These are phyloP conservation scores for Diachrysia chrysitis DNA, from an alignment of 2,888 invertebrate species.

Conservation along the genomic window DNA sequence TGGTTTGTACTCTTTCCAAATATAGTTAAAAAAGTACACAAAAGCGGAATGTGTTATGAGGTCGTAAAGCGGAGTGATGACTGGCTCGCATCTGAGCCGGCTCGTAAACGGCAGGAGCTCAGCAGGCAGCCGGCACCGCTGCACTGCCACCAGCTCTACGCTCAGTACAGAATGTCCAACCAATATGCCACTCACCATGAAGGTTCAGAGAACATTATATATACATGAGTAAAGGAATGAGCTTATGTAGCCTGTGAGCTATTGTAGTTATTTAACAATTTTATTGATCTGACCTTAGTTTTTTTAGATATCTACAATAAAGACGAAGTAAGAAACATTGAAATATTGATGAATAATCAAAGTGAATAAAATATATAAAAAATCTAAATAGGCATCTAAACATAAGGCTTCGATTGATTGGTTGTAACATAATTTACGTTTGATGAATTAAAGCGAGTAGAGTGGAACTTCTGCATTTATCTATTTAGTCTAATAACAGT, in stretches of 20 bases:
- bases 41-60: constrained; percentile 33
- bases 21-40: constrained; percentile 29
- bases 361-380: too few relatives aligned
- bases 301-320: too few relatives aligned
- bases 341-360: too few relatives aligned
- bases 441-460: not conserved
- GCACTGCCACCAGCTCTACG: constrained; percentile 24
- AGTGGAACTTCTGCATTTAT: constrained; percentile 4
- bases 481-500: not conserved
- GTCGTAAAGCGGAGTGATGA: constrained; percentile 47
- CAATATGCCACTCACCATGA: not conserved
- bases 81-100: constrained; percentile 27
- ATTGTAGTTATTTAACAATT: too few relatives aligned
- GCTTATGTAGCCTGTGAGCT: not conserved
- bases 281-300: too few relatives aligned
- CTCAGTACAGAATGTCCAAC: constrained; percentile 35
- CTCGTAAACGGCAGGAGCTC: constrained; percentile 42
- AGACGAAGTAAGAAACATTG: too few relatives aligned
- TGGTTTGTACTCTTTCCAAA: constrained; percentile 17
- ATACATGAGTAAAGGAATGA: not conserved
- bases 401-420: too few relatives aligned
- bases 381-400: too few relatives aligned
- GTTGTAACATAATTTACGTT: too few relatives aligned
- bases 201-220: not conserved
- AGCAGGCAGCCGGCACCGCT: constrained; percentile 39